These are phyloP conservation scores for Agelaius tricolor DNA, from an alignment of 2,113 vertebrate species.

Conservation along the genomic window DNA sequence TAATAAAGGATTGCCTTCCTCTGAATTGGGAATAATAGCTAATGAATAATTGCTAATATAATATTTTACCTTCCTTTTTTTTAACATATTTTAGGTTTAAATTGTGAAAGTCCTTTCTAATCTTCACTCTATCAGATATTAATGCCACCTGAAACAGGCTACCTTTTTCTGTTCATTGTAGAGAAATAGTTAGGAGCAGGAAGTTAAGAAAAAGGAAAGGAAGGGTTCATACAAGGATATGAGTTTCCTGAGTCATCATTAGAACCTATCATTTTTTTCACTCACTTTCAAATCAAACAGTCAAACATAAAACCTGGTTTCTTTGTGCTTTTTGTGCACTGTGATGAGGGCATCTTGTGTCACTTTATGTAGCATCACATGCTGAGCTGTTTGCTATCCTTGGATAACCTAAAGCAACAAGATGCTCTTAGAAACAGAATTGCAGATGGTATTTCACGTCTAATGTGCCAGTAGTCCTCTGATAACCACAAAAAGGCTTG, in stretches of 20 bases:
- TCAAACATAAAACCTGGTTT: not conserved
- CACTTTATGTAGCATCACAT: slow-evolving; percentile 12
- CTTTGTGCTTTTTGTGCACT: not conserved
- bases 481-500: not conserved
- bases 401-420: not conserved
- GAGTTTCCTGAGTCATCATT: slow-evolving; percentile 15
- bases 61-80: not conserved
- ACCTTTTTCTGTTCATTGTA: not conserved
- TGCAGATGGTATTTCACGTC: not conserved
- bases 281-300: slow-evolving; percentile 1
- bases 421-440: slow-evolving; percentile 1
- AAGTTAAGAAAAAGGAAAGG: not conserved
- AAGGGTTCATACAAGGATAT: not conserved
- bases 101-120: not conserved
- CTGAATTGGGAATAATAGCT: not conserved
- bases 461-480: not conserved
- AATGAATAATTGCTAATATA: not conserved
- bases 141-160: not conserved
- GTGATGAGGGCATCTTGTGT: not conserved
- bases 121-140: not conserved
- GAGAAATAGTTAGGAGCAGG: not conserved
- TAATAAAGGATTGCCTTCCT: not conserved
- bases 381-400: slow-evolving; percentile 19
- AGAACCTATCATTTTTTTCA: not conserved
- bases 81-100: not conserved